Percentiles rank a stretch among this genome's conserved stretches.
phyloP scores from a whole-genome alignment of 2,797 vertebrate species.

The Gorsachius magnificus region DNA sequence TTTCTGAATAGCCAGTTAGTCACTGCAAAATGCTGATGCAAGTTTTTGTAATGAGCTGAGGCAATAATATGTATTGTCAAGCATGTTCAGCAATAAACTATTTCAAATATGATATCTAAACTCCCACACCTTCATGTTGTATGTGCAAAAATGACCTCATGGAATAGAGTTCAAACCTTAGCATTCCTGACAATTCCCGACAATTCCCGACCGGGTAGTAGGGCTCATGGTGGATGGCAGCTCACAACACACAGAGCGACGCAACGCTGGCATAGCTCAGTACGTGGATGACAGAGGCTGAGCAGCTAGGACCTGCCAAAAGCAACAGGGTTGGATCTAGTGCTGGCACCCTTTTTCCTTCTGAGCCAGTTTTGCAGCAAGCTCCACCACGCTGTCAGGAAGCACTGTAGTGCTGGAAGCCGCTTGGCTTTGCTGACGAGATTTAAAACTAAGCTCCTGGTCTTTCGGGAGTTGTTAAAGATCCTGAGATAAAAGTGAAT shows the following conservation, averaged over 20 bases:
- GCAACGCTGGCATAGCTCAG: background rate
- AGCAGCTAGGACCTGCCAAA: background rate
- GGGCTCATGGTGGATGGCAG: background rate
- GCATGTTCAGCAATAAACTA: background rate
- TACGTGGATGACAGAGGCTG: background rate
- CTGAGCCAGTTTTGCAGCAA: slow-evolving; percentile 14
- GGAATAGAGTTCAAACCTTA: background rate
- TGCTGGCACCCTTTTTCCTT: background rate
- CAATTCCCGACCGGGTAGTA: background rate
- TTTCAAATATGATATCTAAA: background rate
- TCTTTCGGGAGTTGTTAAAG: slow-evolving; percentile 52
- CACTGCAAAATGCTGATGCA: background rate
- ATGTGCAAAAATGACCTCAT: background rate
- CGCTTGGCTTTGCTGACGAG: slow-evolving; percentile 35
- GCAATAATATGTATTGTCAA: background rate
- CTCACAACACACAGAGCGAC: background rate
- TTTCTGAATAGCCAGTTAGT: background rate
- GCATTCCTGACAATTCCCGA: background rate
- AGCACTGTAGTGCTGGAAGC: slow-evolving; percentile 32
- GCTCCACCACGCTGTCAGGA: background rate
- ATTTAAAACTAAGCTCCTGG: slow-evolving; percentile 48
- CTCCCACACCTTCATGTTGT: background rate
- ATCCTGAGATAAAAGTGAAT: slow-evolving; percentile 62
- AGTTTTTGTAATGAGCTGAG: background rate
- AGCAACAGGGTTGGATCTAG: background rate